phyloP scores from a whole-genome alignment of 2,888 invertebrate species.

The Pardosa pseudoannulata region DNA sequence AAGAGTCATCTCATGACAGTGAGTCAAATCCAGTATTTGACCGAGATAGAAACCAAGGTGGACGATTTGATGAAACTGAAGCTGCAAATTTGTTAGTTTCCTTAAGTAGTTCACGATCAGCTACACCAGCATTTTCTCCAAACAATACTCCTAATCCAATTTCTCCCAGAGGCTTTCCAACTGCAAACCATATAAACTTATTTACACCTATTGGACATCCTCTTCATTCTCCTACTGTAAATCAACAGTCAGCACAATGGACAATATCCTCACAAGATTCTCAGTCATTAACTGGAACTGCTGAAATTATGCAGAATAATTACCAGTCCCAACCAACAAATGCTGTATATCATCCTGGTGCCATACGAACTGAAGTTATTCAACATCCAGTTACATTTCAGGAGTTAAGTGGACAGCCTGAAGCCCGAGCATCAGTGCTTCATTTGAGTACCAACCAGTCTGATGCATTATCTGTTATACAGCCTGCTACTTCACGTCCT shows the following conservation, averaged over 20 bases:
- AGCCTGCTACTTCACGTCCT: conserved; percentile 38
- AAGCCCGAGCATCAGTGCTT: conserved; percentile 67
- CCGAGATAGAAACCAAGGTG: conserved; percentile 80
- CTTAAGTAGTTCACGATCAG: conserved; percentile 93
- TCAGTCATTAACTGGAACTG: conserved; percentile 24
- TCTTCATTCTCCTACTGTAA: conserved; percentile 76
- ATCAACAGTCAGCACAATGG: conserved; percentile 76
- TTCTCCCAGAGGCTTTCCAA: conserved; percentile 75
- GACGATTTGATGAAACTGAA: conserved; percentile 91
- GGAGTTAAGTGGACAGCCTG: conserved; percentile 54
- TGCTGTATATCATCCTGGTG: conserved; percentile 63
- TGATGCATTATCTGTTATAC: conserved; percentile 64
- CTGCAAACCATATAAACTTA: conserved; percentile 84
- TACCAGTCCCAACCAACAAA: conserved; percentile 21
- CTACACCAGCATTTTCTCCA: conserved; percentile 88
- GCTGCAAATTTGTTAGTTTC: conserved; percentile 98
- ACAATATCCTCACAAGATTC: conserved; percentile 46
- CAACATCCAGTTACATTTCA: conserved; percentile 58
- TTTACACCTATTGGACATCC: conserved; percentile 93
- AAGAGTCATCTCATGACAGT: conserved; percentile 92
- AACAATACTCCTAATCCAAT: conserved; percentile 75
- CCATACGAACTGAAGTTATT: conserved; percentile 66
- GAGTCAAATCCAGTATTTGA: conserved; percentile 81
- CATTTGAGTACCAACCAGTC: conserved; percentile 66
- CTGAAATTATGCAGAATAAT: conserved; percentile 39